Conservation (phyloP, 1,140 invertebrate species). For the Heterodera carotae region DNA sequence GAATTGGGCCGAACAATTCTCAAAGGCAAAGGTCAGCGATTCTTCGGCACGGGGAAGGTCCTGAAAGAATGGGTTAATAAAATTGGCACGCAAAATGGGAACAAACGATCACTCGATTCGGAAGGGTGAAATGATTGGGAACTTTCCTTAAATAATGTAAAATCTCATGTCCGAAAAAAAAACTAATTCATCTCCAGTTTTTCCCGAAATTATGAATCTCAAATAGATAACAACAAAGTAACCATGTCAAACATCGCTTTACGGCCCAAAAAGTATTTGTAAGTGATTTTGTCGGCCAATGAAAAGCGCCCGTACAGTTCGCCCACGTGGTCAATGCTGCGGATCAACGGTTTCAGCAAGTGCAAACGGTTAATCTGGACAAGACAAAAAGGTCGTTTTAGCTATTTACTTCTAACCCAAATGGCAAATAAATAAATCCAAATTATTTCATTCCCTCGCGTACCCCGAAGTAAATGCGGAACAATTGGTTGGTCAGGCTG, state of each 20-base stretch:
- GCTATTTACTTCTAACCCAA: not conserved
- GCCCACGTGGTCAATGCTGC: constrained; percentile 85
- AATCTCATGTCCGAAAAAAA: too few relatives aligned
- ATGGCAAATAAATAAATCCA: too few relatives aligned
- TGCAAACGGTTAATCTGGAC: constrained; percentile 81
- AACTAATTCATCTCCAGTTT: too few relatives aligned
- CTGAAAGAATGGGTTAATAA: not conserved
- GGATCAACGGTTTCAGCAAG: constrained; percentile 90
- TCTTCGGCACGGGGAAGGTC: constrained; percentile 77
- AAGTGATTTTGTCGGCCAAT: constrained; percentile 81
- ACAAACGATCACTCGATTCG: too few relatives aligned
- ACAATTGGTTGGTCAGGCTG: constrained; percentile 89
- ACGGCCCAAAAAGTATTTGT: constrained; percentile 86
- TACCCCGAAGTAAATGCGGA: constrained; percentile 95
- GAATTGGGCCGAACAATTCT: constrained; percentile 80
- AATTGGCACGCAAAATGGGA: not conserved
- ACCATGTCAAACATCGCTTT: constrained; percentile 92
- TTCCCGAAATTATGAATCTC: too few relatives aligned
- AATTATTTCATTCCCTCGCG: not conserved
- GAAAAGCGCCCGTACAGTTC: constrained; percentile 84
- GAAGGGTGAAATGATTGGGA: too few relatives aligned
- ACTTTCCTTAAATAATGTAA: too few relatives aligned
- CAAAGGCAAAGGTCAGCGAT: constrained; percentile 86
- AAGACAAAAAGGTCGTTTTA: not conserved
- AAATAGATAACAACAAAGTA: not conserved